Evolutionary conservation across 1,140 invertebrate species (phyloP).

Genomic region (Bicyclus anynana): DNA sequence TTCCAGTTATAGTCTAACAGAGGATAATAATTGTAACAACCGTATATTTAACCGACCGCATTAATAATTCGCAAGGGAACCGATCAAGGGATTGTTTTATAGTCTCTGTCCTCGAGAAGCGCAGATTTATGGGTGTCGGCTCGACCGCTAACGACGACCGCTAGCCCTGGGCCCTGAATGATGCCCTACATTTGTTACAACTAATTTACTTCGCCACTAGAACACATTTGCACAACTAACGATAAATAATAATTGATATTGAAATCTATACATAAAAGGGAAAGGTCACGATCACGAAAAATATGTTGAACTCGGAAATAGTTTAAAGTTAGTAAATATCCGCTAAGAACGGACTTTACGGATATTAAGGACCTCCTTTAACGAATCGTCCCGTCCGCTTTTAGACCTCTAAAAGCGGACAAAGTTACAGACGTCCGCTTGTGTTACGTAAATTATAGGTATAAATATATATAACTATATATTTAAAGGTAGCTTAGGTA

Average conservation of each 20-base stretch:
- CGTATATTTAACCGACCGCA: background rate
- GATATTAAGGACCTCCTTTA: too few relatives aligned
- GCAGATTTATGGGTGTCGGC: conserved; percentile 59
- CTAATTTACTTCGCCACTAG: conserved; percentile 44
- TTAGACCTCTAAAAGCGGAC: too few relatives aligned
- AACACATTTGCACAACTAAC: conserved; percentile 5
- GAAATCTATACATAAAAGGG: background rate
- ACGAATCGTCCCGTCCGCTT: too few relatives aligned
- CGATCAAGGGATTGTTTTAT: conserved; percentile 47
- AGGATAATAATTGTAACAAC: background rate
- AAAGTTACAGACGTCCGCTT: too few relatives aligned
- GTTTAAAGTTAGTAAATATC: too few relatives aligned
- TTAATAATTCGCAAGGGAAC: conserved; percentile 21
- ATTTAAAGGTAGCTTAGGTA: too few relatives aligned
- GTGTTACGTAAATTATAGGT: too few relatives aligned
- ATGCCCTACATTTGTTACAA: conserved; percentile 62
- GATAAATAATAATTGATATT: background rate
- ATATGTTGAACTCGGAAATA: too few relatives aligned
- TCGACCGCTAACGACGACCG: conserved; percentile 61
- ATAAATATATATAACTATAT: too few relatives aligned
- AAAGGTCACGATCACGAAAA: too few relatives aligned
- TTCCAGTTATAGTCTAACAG: too few relatives aligned
- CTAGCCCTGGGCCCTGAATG: conserved; percentile 45
- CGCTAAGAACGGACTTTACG: too few relatives aligned
- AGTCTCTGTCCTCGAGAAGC: conserved; percentile 58